phyloP scores from a whole-genome alignment of 2,797 vertebrate species.

The Cirrhinus molitorella region DNA sequence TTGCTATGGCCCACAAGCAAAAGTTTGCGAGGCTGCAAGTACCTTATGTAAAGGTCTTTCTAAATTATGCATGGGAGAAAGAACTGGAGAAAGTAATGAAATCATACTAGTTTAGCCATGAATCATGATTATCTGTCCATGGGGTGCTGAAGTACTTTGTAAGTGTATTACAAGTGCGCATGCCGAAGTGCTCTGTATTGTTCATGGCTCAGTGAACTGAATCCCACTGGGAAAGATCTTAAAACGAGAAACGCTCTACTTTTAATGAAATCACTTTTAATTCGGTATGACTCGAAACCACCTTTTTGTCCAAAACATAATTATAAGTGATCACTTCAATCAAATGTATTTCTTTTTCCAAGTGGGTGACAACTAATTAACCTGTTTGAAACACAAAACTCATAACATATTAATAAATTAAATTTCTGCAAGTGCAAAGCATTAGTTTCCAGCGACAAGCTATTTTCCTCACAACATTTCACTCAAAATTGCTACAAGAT shows the following conservation, averaged over 20 bases:
- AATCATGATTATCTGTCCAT: slow-evolving; percentile 39
- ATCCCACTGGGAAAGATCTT: slow-evolving; percentile 31
- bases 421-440: not conserved
- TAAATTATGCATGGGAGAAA: slow-evolving; percentile 55
- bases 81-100: slow-evolving; percentile 32
- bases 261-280: slow-evolving; percentile 13
- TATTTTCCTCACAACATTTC: not conserved
- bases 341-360: not conserved
- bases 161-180: slow-evolving; percentile 49
- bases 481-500: not conserved
- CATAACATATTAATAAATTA: not conserved
- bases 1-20: slow-evolving; percentile 62
- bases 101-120: slow-evolving; percentile 37
- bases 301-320: not conserved
- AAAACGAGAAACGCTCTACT: slow-evolving; percentile 14
- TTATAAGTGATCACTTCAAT: not conserved
- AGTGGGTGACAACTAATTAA: not conserved
- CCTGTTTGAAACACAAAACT: not conserved
- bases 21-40: slow-evolving; percentile 65
- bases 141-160: slow-evolving; percentile 40
- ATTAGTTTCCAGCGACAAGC: not conserved
- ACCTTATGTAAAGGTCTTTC: slow-evolving; percentile 69
- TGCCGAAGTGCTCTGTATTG: slow-evolving; percentile 31
- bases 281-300: not conserved
- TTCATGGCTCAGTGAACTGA: slow-evolving; percentile 10